Evolutionary conservation across 2,113 vertebrate genomes (phyloP).

Genomic region (Elephas maximus): DNA sequence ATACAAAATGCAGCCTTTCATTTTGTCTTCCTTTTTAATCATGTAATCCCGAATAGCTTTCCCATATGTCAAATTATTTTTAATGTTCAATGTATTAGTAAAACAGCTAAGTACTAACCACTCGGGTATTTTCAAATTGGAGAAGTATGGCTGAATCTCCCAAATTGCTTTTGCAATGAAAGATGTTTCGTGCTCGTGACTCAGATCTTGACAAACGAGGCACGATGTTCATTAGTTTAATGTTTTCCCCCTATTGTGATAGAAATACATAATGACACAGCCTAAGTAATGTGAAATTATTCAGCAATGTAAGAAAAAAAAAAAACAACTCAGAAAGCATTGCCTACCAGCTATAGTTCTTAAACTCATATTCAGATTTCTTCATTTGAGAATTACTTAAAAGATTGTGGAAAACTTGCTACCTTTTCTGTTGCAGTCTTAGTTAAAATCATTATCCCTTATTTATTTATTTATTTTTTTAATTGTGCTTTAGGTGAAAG

Average conservation of each 20-base stretch:
- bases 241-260: conserved; percentile 68
- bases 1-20: conserved; percentile 21
- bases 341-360: conserved; percentile 50
- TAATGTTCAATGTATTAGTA: conserved; percentile 79
- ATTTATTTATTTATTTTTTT: background rate
- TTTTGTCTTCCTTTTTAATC: conserved; percentile 70
- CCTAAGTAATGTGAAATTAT: conserved; percentile 78
- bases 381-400: conserved; percentile 66
- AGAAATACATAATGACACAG: conserved; percentile 77
- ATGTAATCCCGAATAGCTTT: conserved; percentile 68
- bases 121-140: conserved; percentile 70
- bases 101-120: conserved; percentile 68
- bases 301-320: conserved; percentile 65
- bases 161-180: conserved; percentile 76
- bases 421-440: conserved; percentile 31
- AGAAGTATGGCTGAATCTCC: conserved; percentile 56
- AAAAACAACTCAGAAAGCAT: background rate
- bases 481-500: too few relatives aligned
- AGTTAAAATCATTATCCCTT: conserved; percentile 38
- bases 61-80: conserved; percentile 73
- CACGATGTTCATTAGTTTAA: conserved; percentile 79
- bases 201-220: conserved; percentile 81
- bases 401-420: conserved; percentile 25
- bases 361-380: conserved; percentile 49
- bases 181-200: conserved; percentile 47